These are phyloP conservation scores for Pipa parva DNA, from an alignment of 2,113 vertebrate genomes.

Conservation along the genomic window DNA sequence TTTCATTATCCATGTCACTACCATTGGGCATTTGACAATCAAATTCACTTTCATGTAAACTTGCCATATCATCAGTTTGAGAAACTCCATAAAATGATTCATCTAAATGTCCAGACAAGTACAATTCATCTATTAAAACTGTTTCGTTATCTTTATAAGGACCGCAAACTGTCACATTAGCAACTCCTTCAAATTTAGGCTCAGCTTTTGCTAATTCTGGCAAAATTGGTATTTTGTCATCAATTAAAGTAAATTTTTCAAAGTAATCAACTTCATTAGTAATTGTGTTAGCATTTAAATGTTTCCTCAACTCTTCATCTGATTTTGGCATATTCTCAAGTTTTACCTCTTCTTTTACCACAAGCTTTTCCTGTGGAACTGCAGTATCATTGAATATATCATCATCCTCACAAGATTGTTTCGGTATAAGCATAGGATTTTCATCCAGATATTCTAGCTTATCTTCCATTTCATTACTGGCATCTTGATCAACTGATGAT, in stretches of 20 bases:
- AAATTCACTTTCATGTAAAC: conserved; percentile 2
- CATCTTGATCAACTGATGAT: conserved; percentile 83
- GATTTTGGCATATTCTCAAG: conserved; percentile 10
- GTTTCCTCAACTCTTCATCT: conserved; percentile 19
- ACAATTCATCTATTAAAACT: conserved; percentile 65
- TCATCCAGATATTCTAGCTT: conserved; percentile 82
- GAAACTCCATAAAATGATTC: conserved; percentile 78
- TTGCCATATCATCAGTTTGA: conserved; percentile 44
- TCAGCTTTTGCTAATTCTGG: conserved; percentile 47
- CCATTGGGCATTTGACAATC: conserved; percentile 8
- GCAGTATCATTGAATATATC: conserved; percentile 44
- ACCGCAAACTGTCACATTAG: conserved; percentile 46
- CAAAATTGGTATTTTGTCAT: conserved; percentile 65
- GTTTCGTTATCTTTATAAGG: conserved; percentile 52
- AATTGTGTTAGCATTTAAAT: conserved; percentile 43
- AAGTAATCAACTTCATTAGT: conserved; percentile 79
- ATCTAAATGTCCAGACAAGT: conserved; percentile 74
- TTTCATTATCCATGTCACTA: conserved; percentile 41
- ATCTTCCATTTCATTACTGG: conserved; percentile 77
- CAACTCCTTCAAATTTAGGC: conserved; percentile 48
- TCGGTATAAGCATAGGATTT: conserved; percentile 67
- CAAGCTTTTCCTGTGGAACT: conserved; percentile 40
- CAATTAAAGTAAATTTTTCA: conserved; percentile 86
- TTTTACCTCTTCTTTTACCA: background rate
- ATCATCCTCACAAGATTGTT: conserved; percentile 41